Conservation (phyloP, 2,888 invertebrate species). For the Argyresthia albistria region DNA sequence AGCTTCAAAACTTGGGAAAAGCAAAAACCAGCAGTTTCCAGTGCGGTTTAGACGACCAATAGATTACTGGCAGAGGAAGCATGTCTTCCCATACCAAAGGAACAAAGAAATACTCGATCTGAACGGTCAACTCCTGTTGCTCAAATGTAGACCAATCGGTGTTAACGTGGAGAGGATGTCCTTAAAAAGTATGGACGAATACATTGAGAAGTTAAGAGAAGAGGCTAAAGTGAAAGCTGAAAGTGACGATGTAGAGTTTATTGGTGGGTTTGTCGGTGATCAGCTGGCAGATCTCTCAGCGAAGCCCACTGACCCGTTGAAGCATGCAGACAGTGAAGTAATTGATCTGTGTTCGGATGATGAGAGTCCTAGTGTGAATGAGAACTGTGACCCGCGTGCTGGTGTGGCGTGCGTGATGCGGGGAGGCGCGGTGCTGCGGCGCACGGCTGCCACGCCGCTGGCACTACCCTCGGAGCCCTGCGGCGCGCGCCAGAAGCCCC, state of each 20-base stretch:
- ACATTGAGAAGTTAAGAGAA: constrained; percentile 38
- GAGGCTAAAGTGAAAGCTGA: constrained; percentile 27
- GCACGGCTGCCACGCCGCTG: constrained; percentile 52
- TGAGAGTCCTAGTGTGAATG: constrained; percentile 57
- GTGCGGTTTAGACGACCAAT: constrained; percentile 54
- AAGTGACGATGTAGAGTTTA: constrained; percentile 55
- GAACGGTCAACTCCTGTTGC: constrained; percentile 58
- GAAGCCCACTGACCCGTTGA: constrained; percentile 38
- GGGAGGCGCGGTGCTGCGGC: constrained; percentile 45
- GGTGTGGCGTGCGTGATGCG: constrained; percentile 43
- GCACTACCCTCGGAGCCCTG: constrained; percentile 52
- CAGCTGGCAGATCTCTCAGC: constrained; percentile 25
- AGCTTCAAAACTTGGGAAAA: constrained; percentile 45
- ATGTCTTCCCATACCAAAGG: constrained; percentile 53
- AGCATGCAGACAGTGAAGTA: constrained; percentile 61
- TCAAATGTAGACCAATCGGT: constrained; percentile 61
- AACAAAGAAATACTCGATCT: constrained; percentile 52
- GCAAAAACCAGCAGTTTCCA: constrained; percentile 50
- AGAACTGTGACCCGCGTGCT: constrained; percentile 56
- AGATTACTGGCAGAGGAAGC: constrained; percentile 56
- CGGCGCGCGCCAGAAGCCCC: constrained; percentile 47
- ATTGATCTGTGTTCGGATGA: constrained; percentile 81
- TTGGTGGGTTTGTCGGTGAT: constrained; percentile 30
- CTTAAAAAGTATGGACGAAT: constrained; percentile 46
- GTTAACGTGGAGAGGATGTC: constrained; percentile 58